Conservation (phyloP, 2,888 invertebrate species). For the Digitonthophagus gazella region DNA sequence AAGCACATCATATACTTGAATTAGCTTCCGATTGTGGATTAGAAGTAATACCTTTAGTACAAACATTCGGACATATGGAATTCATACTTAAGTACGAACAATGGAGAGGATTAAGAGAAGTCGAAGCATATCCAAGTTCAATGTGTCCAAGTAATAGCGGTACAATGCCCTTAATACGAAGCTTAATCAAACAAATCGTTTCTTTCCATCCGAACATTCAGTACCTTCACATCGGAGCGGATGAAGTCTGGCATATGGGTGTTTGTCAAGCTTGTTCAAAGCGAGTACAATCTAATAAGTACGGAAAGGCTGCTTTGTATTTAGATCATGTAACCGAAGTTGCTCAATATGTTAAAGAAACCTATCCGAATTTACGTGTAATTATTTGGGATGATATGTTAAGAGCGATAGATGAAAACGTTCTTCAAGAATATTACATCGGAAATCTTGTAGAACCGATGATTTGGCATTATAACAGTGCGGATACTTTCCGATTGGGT, state of each 20-base stretch:
- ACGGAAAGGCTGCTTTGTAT: conserved; percentile 60
- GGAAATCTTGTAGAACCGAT: conserved; percentile 65
- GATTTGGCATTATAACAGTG: conserved; percentile 65
- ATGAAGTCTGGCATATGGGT: conserved; percentile 76
- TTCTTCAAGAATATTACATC: conserved; percentile 60
- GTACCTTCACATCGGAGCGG: conserved; percentile 78
- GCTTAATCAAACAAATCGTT: conserved; percentile 71
- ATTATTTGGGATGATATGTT: conserved; percentile 92
- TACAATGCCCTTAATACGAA: conserved; percentile 61
- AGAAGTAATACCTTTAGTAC: conserved; percentile 76
- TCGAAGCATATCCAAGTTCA: conserved; percentile 65
- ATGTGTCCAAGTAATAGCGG: conserved; percentile 70
- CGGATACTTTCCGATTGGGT: conserved; percentile 57
- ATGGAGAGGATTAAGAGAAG: conserved; percentile 66
- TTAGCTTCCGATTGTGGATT: conserved; percentile 64
- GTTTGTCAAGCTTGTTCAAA: conserved; percentile 59
- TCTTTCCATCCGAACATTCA: conserved; percentile 63
- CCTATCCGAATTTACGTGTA: conserved; percentile 61
- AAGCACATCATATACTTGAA: conserved; percentile 64
- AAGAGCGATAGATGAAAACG: conserved; percentile 57
- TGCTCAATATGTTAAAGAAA: conserved; percentile 60
- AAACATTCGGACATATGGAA: conserved; percentile 86
- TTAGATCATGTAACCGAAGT: conserved; percentile 66
- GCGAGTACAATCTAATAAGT: conserved; percentile 52
- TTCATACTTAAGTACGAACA: conserved; percentile 73